These are phyloP conservation scores for Limnodromus scolopaceus DNA, from an alignment of 2,797 vertebrate species.

Conservation along the genomic window DNA sequence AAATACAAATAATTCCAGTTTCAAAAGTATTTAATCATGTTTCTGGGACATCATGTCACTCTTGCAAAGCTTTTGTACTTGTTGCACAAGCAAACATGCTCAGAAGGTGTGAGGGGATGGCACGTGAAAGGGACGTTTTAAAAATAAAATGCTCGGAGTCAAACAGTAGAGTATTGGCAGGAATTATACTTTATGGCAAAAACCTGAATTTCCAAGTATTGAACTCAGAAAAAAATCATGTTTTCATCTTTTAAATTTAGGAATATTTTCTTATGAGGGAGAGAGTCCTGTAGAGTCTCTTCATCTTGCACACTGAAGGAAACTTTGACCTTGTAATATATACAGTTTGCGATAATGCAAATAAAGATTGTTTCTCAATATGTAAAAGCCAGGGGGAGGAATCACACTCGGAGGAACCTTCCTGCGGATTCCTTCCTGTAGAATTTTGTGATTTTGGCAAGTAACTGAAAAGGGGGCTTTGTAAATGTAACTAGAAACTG, in stretches of 20 bases:
- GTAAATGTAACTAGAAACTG: not conserved
- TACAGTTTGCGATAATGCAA: not conserved
- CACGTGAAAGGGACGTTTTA: not conserved
- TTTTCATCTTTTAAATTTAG: not conserved
- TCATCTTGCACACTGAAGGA: not conserved
- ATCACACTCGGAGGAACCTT: not conserved
- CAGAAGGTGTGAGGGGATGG: not conserved
- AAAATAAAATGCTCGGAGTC: not conserved
- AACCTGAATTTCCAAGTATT: not conserved
- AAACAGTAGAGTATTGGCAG: not conserved
- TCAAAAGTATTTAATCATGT: not conserved
- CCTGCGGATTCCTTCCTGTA: not conserved
- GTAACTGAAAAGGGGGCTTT: not conserved
- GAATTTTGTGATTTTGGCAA: not conserved
- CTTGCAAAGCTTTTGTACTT: not conserved
- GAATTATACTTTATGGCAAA: not conserved
- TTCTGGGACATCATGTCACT: not conserved
- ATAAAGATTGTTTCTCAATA: not conserved
- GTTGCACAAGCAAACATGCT: not conserved
- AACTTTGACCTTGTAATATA: not conserved
- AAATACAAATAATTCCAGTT: not conserved
- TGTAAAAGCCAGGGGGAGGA: not conserved
- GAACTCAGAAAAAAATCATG: not conserved
- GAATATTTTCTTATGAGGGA: not conserved
- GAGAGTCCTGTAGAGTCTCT: not conserved